These are phyloP conservation scores for Hippolais icterina DNA, from an alignment of 2,113 vertebrate species.

Conservation along the genomic window DNA sequence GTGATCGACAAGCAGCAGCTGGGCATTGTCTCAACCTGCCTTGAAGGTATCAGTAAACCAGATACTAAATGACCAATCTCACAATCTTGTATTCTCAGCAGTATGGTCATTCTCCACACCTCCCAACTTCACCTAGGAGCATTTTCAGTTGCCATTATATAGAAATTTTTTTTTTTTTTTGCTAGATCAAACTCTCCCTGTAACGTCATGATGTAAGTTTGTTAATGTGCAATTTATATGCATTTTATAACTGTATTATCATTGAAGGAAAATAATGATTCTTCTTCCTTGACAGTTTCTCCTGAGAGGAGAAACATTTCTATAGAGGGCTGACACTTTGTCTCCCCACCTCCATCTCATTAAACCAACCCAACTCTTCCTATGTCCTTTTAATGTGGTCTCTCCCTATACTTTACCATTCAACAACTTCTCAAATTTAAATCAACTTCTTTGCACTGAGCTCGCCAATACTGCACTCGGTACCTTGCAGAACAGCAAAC, in stretches of 20 bases:
- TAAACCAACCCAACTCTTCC: background rate
- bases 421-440: background rate
- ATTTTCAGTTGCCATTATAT: background rate
- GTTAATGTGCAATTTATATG: background rate
- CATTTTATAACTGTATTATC: background rate
- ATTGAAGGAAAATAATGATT: background rate
- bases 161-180: background rate
- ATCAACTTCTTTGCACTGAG: background rate
- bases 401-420: background rate
- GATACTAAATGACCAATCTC: background rate
- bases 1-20: background rate
- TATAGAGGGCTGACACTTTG: background rate
- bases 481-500: background rate
- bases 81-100: background rate
- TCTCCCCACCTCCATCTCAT: background rate
- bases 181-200: background rate
- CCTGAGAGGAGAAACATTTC: background rate
- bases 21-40: background rate
- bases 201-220: background rate
- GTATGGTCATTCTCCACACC: accelerated
- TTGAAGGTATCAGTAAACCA: background rate
- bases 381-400: background rate
- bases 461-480: background rate
- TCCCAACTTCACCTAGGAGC: background rate
- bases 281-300: background rate